A percentile compares a stretch with the other conserved stretches of the same genome.
These are phyloP conservation scores for Porites evermanni DNA, from an alignment of 92 coral and sea anemone species.

Conservation along the genomic window DNA sequence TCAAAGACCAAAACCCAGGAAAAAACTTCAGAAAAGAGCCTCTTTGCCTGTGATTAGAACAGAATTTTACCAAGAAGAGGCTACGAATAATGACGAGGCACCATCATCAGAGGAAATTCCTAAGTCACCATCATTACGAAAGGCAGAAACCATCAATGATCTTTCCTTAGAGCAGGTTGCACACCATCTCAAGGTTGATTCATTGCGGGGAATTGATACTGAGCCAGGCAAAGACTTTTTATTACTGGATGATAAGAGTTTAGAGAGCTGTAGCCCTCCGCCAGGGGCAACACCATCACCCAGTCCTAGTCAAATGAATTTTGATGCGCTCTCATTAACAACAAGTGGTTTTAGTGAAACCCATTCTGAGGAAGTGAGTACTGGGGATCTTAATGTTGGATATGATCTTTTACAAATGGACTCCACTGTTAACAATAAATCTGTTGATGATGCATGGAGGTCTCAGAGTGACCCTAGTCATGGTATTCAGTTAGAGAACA, in stretches of 20 bases:
- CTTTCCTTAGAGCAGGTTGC: slow-evolving; percentile 50
- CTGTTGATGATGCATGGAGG: slow-evolving; percentile 73
- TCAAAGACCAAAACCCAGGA: slow-evolving; percentile 6
- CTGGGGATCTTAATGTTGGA: slow-evolving; percentile 79
- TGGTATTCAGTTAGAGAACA: slow-evolving; percentile 81
- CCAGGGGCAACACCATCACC: slow-evolving; percentile 80
- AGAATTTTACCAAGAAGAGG: slow-evolving; percentile 62
- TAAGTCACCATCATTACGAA: slow-evolving; percentile 44
- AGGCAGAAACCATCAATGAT: slow-evolving; percentile 68
- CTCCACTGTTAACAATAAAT: slow-evolving; percentile 50
- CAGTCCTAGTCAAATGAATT: slow-evolving; percentile 81
- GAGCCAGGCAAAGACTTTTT: slow-evolving; percentile 23
- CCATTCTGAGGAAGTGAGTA: slow-evolving; percentile 79
- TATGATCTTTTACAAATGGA: slow-evolving; percentile 56
- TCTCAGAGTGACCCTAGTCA: slow-evolving; percentile 96
- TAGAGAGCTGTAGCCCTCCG: slow-evolving; percentile 79
- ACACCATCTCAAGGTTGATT: slow-evolving; percentile 15
- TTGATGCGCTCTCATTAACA: slow-evolving; percentile 82
- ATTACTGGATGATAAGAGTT: slow-evolving; percentile 63
- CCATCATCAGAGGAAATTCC: slow-evolving; percentile 18
- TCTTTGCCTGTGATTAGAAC: slow-evolving; percentile 68
- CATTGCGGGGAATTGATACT: slow-evolving; percentile 34
- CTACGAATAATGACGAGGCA: slow-evolving; percentile 17
- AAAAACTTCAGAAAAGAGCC: slow-evolving; percentile 34
- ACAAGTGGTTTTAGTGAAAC: slow-evolving; percentile 94